phyloP scores from a whole-genome alignment of 2,888 invertebrate genomes.

The Ctena decussata region DNA sequence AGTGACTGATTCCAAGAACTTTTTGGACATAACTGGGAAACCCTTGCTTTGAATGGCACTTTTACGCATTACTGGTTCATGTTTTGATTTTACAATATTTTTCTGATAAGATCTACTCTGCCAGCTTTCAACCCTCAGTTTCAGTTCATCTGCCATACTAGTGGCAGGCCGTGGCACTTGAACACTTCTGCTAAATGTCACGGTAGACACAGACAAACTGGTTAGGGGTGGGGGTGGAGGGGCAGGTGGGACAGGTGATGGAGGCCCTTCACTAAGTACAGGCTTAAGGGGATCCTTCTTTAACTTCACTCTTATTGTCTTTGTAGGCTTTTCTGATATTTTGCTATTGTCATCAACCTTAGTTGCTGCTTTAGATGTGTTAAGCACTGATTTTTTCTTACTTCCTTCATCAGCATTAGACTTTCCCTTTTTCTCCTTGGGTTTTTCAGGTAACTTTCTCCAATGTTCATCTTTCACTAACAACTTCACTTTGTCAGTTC shows the following conservation, averaged over 20 bases:
- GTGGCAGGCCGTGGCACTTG: conserved; percentile 30
- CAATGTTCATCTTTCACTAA: not conserved
- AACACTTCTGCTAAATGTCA: conserved; percentile 30
- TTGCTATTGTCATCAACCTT: not conserved
- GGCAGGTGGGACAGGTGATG: conserved; percentile 67
- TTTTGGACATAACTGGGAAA: not conserved
- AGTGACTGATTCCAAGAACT: not conserved
- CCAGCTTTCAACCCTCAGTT: conserved; percentile 30
- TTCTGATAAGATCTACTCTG: conserved; percentile 53
- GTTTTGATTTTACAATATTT: conserved; percentile 5
- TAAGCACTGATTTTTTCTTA: not conserved
- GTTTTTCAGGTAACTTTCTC: not conserved
- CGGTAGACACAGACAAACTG: conserved; percentile 22
- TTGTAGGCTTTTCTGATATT: not conserved
- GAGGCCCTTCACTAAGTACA: conserved; percentile 10
- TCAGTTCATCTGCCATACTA: conserved; percentile 63
- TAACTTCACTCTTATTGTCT: conserved; percentile 52
- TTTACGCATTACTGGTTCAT: not conserved
- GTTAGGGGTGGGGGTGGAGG: conserved; percentile 70
- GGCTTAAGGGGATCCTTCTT: conserved; percentile 55
- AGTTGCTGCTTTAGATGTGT: not conserved
- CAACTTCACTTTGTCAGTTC: not conserved
- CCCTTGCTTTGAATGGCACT: not conserved
- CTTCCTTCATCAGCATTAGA: too few species aligned
- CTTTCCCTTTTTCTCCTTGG: too few species aligned